Conservation (phyloP, 2,888 invertebrate species). For the Coecobrya sp. region DNA sequence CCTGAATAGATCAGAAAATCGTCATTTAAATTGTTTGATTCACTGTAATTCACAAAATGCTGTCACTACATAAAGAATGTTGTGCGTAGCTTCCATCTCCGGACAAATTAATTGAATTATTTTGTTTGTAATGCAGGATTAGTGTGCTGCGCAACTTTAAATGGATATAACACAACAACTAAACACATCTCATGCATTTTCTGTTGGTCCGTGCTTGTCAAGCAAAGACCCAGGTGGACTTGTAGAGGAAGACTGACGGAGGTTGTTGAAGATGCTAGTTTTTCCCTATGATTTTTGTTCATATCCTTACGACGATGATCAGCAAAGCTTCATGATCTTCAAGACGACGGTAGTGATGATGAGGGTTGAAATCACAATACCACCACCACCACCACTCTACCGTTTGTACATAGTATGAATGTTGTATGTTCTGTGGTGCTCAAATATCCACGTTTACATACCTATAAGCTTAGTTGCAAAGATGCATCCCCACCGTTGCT, state of each 20-base stretch:
- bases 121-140: too few species aligned
- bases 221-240: conserved; percentile 73
- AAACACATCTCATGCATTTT: not conserved
- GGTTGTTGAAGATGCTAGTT: conserved; percentile 45
- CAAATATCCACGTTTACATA: not conserved
- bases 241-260: conserved; percentile 64
- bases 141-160: not conserved
- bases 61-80: too few species aligned
- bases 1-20: too few species aligned
- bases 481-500: too few species aligned
- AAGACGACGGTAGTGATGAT: not conserved
- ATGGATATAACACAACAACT: not conserved
- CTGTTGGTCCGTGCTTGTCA: conserved; percentile 39
- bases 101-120: too few species aligned
- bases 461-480: not conserved
- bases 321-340: conserved; percentile 17
- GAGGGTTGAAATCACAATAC: conserved; percentile 74
- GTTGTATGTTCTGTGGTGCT: not conserved
- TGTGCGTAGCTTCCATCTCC: too few species aligned
- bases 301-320: conserved; percentile 38
- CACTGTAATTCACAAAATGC: too few species aligned
- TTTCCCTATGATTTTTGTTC: conserved; percentile 37
- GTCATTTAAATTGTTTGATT: too few species aligned
- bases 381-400: conserved; percentile 37
- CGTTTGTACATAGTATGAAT: not conserved